phyloP scores from a whole-genome alignment of 2,888 invertebrate genomes.

The Philereme vetulata region DNA sequence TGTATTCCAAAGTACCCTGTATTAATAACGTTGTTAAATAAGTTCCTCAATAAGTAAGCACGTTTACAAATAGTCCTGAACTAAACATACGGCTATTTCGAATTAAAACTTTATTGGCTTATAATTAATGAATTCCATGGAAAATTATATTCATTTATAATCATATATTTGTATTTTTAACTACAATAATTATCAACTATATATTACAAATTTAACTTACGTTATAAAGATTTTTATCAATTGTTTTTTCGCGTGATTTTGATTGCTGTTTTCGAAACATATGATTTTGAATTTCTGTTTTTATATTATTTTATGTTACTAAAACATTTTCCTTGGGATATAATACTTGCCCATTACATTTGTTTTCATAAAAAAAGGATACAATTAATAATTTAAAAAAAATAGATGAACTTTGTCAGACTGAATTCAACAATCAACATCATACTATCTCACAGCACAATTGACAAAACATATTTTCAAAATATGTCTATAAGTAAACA shows the following conservation, averaged over 20 bases:
- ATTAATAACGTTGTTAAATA: too few species aligned
- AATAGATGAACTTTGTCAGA: not conserved
- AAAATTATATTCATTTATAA: slow-evolving; percentile 83
- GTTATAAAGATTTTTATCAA: slow-evolving; percentile 73
- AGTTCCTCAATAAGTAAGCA: too few species aligned
- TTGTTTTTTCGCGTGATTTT: slow-evolving; percentile 65
- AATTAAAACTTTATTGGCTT: slow-evolving; percentile 64
- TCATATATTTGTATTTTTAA: slow-evolving; percentile 83
- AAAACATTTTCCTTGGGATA: not conserved
- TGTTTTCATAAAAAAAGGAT: too few species aligned
- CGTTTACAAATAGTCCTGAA: not conserved
- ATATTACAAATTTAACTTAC: slow-evolving; percentile 82
- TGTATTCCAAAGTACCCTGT: too few species aligned
- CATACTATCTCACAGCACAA: slow-evolving; percentile 77
- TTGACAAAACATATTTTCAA: slow-evolving; percentile 84
- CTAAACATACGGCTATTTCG: slow-evolving; percentile 43
- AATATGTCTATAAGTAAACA: slow-evolving; percentile 81
- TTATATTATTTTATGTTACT: not conserved
- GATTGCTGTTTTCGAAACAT: slow-evolving; percentile 54
- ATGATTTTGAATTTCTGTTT: slow-evolving; percentile 17
- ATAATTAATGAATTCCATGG: slow-evolving; percentile 80
- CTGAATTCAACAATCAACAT: slow-evolving; percentile 63
- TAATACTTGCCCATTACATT: too few species aligned
- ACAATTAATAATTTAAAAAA: too few species aligned
- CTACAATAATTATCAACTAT: slow-evolving; percentile 82